Conservation (phyloP, 2,888 invertebrate species). For the Hartigia nigra region DNA sequence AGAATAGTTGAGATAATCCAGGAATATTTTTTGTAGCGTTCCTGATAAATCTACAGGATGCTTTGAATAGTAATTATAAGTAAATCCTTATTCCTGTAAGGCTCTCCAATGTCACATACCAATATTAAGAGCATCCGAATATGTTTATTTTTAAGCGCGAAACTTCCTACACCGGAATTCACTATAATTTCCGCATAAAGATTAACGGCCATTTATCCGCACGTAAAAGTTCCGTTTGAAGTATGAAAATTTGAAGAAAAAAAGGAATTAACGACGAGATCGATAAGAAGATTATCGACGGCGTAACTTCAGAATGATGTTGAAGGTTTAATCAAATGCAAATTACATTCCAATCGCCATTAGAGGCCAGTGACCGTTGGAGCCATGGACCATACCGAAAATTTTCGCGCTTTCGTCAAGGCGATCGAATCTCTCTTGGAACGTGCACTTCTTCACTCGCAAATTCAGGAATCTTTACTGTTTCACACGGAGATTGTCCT, state of each 20-base stretch:
- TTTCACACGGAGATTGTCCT: neutral
- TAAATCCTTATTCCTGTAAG: neutral
- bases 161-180: neutral
- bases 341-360: constrained; percentile 46
- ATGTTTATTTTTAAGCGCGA: neutral
- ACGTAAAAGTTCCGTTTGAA: neutral
- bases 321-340: constrained; percentile 35
- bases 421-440: neutral
- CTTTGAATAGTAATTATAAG: constrained; percentile 3
- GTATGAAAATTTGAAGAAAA: neutral
- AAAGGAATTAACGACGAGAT: neutral
- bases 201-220: neutral
- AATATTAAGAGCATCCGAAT: neutral
- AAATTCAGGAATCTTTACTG: neutral
- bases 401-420: neutral
- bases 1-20: neutral
- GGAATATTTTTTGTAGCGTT: neutral
- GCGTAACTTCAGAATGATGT: constrained; percentile 10
- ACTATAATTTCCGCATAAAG: neutral
- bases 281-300: neutral
- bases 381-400: constrained; percentile 25
- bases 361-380: constrained; percentile 46
- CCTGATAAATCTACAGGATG: neutral
- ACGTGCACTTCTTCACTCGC: neutral
- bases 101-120: constrained; percentile 4